Evolutionary conservation across 2,888 invertebrate species (phyloP).

Genomic region (Caradrina kadenii): DNA sequence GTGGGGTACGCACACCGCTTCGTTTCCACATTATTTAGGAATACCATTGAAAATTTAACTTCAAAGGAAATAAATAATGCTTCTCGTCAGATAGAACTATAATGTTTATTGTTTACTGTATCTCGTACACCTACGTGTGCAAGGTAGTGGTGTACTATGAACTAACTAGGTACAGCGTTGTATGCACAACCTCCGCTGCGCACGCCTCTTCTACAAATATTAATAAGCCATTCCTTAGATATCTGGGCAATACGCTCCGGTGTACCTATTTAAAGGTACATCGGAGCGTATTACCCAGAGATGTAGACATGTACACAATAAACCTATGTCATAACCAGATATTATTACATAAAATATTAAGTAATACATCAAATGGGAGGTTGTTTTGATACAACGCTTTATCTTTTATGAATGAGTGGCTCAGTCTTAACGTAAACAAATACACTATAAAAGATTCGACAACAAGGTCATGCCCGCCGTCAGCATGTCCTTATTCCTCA

Average conservation of each 20-base stretch:
- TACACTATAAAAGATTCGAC: conserved; percentile 32
- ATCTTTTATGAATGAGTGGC: conserved; percentile 50
- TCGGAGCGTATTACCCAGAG: not conserved
- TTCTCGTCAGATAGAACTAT: conserved; percentile 18
- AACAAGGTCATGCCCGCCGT: conserved; percentile 37
- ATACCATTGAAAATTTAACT: conserved; percentile 29
- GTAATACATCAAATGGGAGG: conserved; percentile 33
- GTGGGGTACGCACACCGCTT: conserved; percentile 51
- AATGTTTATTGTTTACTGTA: conserved; percentile 12
- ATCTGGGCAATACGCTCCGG: too few species aligned
- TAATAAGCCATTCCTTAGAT: conserved; percentile 14
- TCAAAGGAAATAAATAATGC: conserved; percentile 26
- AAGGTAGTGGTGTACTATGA: conserved; percentile 16
- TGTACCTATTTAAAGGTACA: too few species aligned
- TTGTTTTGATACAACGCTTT: conserved; percentile 37
- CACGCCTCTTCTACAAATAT: conserved; percentile 25
- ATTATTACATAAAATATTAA: conserved; percentile 33
- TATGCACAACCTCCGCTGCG: conserved; percentile 10
- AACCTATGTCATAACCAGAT: not conserved
- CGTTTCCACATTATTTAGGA: conserved; percentile 38
- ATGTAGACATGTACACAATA: not conserved
- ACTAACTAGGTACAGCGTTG: conserved; percentile 1
- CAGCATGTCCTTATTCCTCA: conserved; percentile 17
- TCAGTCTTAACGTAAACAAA: conserved; percentile 47
- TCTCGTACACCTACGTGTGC: conserved; percentile 26